Percentiles rank a stretch among this genome's conserved stretches.
These are phyloP conservation scores for Fragum fragum DNA, from an alignment of 2,888 invertebrate species.

Conservation along the genomic window DNA sequence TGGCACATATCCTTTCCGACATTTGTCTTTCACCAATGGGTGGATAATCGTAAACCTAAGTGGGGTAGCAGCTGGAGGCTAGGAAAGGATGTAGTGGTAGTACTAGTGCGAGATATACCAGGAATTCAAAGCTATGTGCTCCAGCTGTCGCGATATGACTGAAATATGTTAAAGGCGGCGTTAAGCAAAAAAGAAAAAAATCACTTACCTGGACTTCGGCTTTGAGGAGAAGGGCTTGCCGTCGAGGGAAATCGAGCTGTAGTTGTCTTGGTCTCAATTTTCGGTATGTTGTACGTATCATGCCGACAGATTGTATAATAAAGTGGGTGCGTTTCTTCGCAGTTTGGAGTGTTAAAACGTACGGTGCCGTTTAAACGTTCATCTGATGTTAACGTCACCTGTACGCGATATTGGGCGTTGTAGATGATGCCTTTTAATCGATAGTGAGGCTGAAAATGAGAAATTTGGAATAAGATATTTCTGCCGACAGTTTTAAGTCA, in stretches of 20 bases:
- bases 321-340: slow-evolving; percentile 30
- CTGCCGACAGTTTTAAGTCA: too few species aligned
- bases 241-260: slow-evolving; percentile 6
- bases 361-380: slow-evolving; percentile 45
- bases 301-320: slow-evolving; percentile 41
- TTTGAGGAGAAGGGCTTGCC: background rate
- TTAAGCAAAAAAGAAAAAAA: too few species aligned
- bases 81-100: too few species aligned
- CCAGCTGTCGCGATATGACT: too few species aligned
- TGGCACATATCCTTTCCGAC: too few species aligned
- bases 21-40: too few species aligned
- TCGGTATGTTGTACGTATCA: slow-evolving; percentile 10
- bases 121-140: too few species aligned
- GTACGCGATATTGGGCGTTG: slow-evolving; percentile 65
- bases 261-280: slow-evolving; percentile 28
- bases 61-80: too few species aligned
- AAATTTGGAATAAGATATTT: too few species aligned
- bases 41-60: too few species aligned
- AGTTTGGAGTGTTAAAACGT: slow-evolving; percentile 57
- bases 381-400: slow-evolving; percentile 46
- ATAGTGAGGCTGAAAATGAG: slow-evolving; percentile 49
- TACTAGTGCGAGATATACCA: too few species aligned
- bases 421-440: slow-evolving; percentile 53
- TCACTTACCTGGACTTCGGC: background rate
- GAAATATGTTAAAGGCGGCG: too few species aligned